These are phyloP conservation scores for Rhagologus leucostigma DNA, from an alignment of 2,113 vertebrate genomes.

Conservation along the genomic window DNA sequence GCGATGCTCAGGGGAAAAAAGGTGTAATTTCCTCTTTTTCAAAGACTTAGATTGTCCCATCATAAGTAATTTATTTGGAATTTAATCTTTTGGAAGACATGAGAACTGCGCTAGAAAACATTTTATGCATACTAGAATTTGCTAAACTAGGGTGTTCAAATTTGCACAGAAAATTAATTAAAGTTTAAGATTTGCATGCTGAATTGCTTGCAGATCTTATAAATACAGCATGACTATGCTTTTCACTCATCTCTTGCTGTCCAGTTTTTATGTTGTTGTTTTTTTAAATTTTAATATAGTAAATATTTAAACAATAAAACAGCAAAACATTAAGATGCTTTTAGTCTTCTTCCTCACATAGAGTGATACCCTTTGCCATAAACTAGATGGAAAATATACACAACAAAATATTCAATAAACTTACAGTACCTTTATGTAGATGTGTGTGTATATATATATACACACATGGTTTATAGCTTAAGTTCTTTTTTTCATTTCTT, in stretches of 20 bases:
- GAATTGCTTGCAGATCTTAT: not conserved
- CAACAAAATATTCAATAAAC: not conserved
- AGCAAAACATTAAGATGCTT: not conserved
- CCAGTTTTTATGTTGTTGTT: not conserved
- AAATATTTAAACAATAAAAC: not conserved
- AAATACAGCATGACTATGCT: not conserved
- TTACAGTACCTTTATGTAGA: not conserved
- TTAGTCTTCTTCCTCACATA: not conserved
- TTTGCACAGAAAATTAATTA: not conserved
- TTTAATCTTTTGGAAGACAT: not conserved
- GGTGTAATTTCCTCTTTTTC: not conserved
- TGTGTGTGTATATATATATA: too few species aligned
- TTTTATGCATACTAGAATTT: not conserved
- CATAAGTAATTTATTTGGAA: not conserved
- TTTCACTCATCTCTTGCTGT: not conserved
- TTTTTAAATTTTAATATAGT: not conserved
- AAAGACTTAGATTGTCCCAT: not conserved
- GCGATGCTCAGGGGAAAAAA: fast-evolving
- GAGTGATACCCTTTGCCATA: not conserved
- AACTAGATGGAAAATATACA: not conserved
- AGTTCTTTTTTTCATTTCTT: not conserved
- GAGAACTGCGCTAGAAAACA: not conserved
- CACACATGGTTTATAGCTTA: not conserved
- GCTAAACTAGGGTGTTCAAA: not conserved
- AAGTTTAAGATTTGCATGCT: not conserved